A percentile compares a stretch with the other conserved stretches of the same genome.
Conservation (phyloP, 1,140 invertebrate species). For the Caerostris darwini region DNA sequence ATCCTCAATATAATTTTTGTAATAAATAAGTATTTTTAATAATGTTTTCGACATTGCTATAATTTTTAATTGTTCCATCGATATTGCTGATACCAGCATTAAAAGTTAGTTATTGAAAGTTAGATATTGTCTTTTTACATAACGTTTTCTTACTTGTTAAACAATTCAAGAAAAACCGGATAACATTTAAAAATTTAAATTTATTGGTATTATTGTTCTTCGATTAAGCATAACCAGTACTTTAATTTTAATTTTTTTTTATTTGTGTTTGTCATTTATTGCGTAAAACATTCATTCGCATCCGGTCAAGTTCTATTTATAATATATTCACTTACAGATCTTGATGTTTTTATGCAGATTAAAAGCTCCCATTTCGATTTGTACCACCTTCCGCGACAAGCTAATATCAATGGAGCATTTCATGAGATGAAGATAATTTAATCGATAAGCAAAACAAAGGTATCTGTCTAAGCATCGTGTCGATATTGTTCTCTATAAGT, state of each 20-base stretch:
- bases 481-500: slow-evolving; percentile 23
- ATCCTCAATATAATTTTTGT: too few relatives aligned
- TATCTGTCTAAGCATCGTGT: not conserved
- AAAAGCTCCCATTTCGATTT: not conserved
- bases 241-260: not conserved
- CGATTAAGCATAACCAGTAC: not conserved
- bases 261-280: not conserved
- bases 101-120: too few relatives aligned
- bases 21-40: too few relatives aligned
- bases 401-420: not conserved
- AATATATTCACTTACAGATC: not conserved
- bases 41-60: too few relatives aligned
- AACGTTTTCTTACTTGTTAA: too few relatives aligned
- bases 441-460: slow-evolving; percentile 29
- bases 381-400: not conserved
- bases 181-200: too few relatives aligned
- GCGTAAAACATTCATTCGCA: not conserved
- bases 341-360: not conserved
- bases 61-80: too few relatives aligned
- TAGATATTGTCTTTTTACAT: too few relatives aligned
- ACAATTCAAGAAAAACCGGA: too few relatives aligned
- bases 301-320: not conserved
- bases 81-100: too few relatives aligned
- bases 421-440: not conserved
- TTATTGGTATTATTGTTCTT: not conserved